phyloP scores from a whole-genome alignment of 2,113 vertebrate species.

The Aythya baeri region DNA sequence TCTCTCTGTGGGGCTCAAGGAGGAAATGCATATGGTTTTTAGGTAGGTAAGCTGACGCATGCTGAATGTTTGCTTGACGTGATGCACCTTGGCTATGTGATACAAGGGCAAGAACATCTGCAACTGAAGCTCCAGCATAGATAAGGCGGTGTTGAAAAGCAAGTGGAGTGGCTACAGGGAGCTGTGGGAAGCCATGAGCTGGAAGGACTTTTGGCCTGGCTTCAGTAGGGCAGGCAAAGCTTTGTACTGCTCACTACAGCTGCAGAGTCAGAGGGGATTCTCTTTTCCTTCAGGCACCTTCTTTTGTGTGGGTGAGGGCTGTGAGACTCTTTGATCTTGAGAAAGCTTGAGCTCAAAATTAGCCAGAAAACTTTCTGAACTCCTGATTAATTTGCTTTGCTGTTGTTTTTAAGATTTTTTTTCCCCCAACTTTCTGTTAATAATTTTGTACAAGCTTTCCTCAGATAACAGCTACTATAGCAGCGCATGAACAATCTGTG shows the following conservation, averaged over 20 bases:
- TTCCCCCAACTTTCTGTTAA: fast-evolving
- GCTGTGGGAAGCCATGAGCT: background rate
- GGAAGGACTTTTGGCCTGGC: background rate
- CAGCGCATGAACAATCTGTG: fast-evolving
- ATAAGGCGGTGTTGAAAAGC: background rate
- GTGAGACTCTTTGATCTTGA: background rate
- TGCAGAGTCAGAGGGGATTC: background rate
- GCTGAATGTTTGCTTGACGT: background rate
- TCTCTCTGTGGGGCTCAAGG: background rate
- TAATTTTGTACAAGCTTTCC: background rate
- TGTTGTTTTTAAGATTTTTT: background rate
- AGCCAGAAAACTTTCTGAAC: background rate
- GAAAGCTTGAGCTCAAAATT: background rate
- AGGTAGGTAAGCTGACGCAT: background rate
- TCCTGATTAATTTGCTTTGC: background rate
- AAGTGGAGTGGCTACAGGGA: background rate
- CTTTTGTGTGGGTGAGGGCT: background rate
- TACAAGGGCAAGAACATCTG: background rate
- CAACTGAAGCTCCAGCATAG: background rate
- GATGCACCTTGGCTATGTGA: background rate
- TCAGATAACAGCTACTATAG: background rate
- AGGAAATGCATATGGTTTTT: background rate
- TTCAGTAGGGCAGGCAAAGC: background rate
- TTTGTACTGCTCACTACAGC: fast-evolving
- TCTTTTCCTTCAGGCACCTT: background rate